phyloP scores from a whole-genome alignment of 2,797 vertebrate species.

The Sciurus carolinensis region DNA sequence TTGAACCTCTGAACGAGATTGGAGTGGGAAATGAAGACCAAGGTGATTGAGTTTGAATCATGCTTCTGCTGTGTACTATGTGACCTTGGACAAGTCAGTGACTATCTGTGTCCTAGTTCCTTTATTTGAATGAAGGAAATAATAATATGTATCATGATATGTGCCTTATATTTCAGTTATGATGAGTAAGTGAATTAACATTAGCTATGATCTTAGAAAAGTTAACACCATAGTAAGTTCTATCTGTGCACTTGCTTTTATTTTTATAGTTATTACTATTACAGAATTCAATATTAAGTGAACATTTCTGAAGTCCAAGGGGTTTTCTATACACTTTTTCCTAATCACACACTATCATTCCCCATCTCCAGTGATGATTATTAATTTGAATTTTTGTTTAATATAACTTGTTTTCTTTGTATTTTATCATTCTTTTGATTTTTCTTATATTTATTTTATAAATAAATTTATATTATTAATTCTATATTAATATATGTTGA shows the following conservation, averaged over 20 bases:
- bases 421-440: background rate
- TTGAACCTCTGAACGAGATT: background rate
- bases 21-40: background rate
- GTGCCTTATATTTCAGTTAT: background rate
- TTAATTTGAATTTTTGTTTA: background rate
- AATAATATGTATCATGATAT: background rate
- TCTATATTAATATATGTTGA: too few species aligned
- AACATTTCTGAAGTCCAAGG: background rate
- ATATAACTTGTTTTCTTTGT: background rate
- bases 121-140: background rate
- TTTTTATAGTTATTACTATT: too few species aligned
- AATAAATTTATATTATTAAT: too few species aligned
- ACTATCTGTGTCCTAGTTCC: background rate
- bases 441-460: background rate
- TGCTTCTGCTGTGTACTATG: background rate
- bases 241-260: background rate
- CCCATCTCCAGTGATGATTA: background rate
- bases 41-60: background rate
- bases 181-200: background rate
- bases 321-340: background rate
- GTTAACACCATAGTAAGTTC: background rate
- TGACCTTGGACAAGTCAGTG: background rate
- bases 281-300: too few species aligned
- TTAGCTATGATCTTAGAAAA: background rate
- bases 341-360: background rate